These are phyloP conservation scores for Amphipyra tragopoginis DNA, from an alignment of 2,888 invertebrate genomes.

Conservation along the genomic window DNA sequence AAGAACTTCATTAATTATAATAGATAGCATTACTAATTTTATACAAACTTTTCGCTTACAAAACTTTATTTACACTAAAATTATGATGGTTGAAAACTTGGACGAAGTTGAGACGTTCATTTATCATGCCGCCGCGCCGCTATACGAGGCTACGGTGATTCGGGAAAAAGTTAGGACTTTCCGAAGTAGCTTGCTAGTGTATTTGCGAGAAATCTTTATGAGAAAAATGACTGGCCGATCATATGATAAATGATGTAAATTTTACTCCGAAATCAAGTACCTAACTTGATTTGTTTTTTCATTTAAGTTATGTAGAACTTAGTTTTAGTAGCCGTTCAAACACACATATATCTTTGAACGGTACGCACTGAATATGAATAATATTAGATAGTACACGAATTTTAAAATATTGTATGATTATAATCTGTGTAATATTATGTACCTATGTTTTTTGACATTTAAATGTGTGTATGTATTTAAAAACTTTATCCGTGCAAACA, in stretches of 20 bases:
- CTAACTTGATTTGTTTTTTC: slow-evolving; percentile 30
- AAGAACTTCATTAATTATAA: slow-evolving; percentile 2
- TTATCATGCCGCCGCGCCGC: slow-evolving; percentile 70
- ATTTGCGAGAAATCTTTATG: slow-evolving; percentile 76
- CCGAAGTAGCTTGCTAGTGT: slow-evolving; percentile 72
- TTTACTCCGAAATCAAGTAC: slow-evolving; percentile 44
- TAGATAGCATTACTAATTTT: slow-evolving; percentile 17
- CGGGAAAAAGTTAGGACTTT: slow-evolving; percentile 79
- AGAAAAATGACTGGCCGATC: slow-evolving; percentile 77
- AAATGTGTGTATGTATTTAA: slow-evolving; percentile 14
- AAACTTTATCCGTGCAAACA: background rate
- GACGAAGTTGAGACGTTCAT: slow-evolving; percentile 70
- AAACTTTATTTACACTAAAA: slow-evolving; percentile 66
- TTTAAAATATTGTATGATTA: background rate
- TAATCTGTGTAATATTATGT: slow-evolving; percentile 13
- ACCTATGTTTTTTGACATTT: slow-evolving; percentile 11
- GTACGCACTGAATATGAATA: slow-evolving; percentile 13
- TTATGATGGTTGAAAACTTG: slow-evolving; percentile 66
- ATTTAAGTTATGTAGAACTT: slow-evolving; percentile 36
- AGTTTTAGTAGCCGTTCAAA: slow-evolving; percentile 32
- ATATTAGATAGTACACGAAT: slow-evolving; percentile 7
- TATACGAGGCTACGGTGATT: slow-evolving; percentile 73
- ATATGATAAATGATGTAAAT: slow-evolving; percentile 77
- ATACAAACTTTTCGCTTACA: slow-evolving; percentile 37
- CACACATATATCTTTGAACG: slow-evolving; percentile 14